Base-by-base conservation (phyloP, 2,888 invertebrate genomes). In the Himalopsyche kuldschensis region DNA sequence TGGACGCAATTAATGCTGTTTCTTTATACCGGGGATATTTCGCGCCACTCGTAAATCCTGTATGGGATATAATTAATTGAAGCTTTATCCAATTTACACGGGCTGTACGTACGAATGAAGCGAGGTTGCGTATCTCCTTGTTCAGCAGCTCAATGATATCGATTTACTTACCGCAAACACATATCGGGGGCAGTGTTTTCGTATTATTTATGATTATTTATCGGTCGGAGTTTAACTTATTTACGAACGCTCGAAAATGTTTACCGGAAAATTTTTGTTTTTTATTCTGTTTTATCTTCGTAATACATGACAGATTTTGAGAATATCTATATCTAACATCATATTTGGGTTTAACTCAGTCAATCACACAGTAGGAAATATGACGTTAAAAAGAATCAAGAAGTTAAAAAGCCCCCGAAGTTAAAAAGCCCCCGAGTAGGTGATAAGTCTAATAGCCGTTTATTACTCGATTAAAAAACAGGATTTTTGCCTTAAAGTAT, bases 61-160 rank as follows among this genome's bases (percentile, higher is more conserved):
- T 78, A 77, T 20, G 55, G 75, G 79, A 30, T 77, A 79, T 83
- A 85, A 85, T 85, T 83, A 85, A 85, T 85, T 77, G 85, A 75
- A 69, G 81, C 76, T 81, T 85, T 85, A 85, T 83, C 85, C 83
- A 83, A 85, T 85, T 85, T 85, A 83, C 83, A 85, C 76, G 78
- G 80, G 80, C 69, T 69, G 69, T 69, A 27, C 69, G 30, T 69
- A 69, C 69, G 30, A 69, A 69, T 69, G 27, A 69, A 69, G 69
- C 69, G 15, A 27, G 15, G 24, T 27, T 27, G 69, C 69, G 69
- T 69, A 69, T 69, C 69, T 69, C 27, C 69, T 27, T 69, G 69
- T 69, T 30, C 69, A 31, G 75, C 79, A 47, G 69, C 79, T 15
- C 76, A 76, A 46, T 63, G 82, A 83, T 83, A 83, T 75, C 48